These are phyloP conservation scores for Pseudochaenichthys georgianus DNA, from an alignment of 2,797 vertebrate genomes.

Conservation along the genomic window DNA sequence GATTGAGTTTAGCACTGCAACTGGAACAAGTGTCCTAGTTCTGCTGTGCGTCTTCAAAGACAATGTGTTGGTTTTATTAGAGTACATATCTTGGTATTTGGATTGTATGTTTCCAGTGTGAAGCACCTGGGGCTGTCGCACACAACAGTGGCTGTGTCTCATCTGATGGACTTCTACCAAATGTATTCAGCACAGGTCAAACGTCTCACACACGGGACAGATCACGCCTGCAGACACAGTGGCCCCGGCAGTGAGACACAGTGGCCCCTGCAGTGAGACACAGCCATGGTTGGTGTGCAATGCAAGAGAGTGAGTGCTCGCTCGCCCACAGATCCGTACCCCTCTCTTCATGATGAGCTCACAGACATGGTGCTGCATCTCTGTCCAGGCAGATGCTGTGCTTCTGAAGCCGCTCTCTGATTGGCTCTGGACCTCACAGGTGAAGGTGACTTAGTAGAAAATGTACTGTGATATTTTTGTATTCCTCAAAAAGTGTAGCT, in stretches of 20 bases:
- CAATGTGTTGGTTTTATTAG: not conserved
- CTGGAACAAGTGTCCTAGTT: not conserved
- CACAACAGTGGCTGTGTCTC: not conserved
- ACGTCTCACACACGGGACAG: not conserved
- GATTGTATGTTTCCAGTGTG: not conserved
- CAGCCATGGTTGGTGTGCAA: not conserved
- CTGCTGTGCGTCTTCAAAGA: not conserved
- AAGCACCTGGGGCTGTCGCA: not conserved
- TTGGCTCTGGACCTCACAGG: constrained; percentile 74
- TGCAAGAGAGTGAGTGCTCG: not conserved
- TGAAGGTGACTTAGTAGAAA: constrained; percentile 83
- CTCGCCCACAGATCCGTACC: not conserved
- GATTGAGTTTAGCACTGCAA: no score
- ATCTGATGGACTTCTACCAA: not conserved
- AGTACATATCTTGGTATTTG: not conserved
- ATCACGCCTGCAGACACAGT: not conserved
- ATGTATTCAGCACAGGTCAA: not conserved
- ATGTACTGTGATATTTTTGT: constrained; percentile 92
- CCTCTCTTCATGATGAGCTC: constrained; percentile 22
- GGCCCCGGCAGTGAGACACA: not conserved
- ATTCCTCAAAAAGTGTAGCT: constrained; percentile 87
- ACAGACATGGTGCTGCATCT: constrained; percentile 66
- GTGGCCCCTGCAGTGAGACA: constrained; percentile 2
- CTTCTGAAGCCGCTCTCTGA: constrained; percentile 64
- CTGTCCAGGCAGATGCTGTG: constrained; percentile 71